phyloP scores from a whole-genome alignment of 2,888 invertebrate genomes.

The Ethmia dodecea region DNA sequence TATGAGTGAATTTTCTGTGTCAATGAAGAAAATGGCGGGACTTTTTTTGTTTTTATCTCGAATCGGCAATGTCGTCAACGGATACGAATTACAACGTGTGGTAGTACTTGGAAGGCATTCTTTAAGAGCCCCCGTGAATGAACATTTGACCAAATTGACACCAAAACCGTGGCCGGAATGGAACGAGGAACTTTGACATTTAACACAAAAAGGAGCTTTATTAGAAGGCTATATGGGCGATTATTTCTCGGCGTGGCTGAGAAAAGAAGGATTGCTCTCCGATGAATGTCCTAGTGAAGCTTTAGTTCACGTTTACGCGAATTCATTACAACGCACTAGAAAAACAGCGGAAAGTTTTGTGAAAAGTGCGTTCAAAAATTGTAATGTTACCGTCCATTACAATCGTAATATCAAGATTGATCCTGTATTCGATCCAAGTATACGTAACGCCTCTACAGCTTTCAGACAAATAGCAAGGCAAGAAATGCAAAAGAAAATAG shows the following conservation, averaged over 20 bases:
- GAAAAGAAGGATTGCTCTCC: constrained; percentile 29
- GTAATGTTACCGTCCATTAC: constrained; percentile 35
- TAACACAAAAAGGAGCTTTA: constrained; percentile 47
- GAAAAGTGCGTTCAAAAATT: constrained; percentile 40
- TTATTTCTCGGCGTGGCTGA: constrained; percentile 48
- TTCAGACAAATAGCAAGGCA: constrained; percentile 27
- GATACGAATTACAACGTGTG: constrained; percentile 34
- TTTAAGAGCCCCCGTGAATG: constrained; percentile 44
- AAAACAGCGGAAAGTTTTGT: constrained; percentile 46
- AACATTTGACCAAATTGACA: constrained; percentile 31
- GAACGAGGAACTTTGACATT: constrained; percentile 31
- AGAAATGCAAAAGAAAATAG: constrained; percentile 42
- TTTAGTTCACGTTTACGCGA: constrained; percentile 43
- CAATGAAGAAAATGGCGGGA: constrained; percentile 1
- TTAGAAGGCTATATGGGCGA: constrained; percentile 53
- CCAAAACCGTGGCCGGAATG: constrained; percentile 42
- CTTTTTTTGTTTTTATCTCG: neutral
- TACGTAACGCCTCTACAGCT: constrained; percentile 31
- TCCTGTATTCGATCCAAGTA: constrained; percentile 41
- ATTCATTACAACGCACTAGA: constrained; percentile 45
- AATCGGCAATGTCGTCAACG: neutral
- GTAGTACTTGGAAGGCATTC: constrained; percentile 53
- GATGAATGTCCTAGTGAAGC: constrained; percentile 35
- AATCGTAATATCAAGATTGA: constrained; percentile 33
- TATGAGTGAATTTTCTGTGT: no score